Evolutionary conservation across 2,888 invertebrate species (phyloP).

Genomic region (Xiphydria camelus): DNA sequence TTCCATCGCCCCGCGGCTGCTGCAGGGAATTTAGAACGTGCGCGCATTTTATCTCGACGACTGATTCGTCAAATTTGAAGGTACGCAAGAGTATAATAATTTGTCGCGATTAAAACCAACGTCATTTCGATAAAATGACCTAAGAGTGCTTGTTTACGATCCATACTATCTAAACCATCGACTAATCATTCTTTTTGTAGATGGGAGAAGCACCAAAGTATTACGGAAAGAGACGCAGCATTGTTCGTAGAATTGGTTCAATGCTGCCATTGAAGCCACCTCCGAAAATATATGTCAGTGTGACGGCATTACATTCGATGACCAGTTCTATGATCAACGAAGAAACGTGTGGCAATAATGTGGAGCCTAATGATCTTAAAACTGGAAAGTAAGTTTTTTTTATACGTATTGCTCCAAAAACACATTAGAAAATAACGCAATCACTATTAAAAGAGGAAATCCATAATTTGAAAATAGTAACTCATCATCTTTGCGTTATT

Average conservation of each 20-base stretch:
- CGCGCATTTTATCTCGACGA: not conserved
- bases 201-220: constrained; percentile 48
- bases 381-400: constrained; percentile 32
- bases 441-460: too few species aligned
- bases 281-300: constrained; percentile 54
- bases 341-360: constrained; percentile 39
- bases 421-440: too few species aligned
- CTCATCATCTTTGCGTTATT: constrained; percentile 9
- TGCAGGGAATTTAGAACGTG: constrained; percentile 8
- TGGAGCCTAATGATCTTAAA: constrained; percentile 38
- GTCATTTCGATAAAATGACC: too few species aligned
- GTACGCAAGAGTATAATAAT: too few species aligned
- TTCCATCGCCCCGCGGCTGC: constrained; percentile 24
- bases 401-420: not conserved
- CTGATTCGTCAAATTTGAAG: too few species aligned
- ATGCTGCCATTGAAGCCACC: constrained; percentile 52
- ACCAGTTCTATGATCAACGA: constrained; percentile 54
- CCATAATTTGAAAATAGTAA: not conserved
- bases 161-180: not conserved
- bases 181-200: constrained; percentile 19
- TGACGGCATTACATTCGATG: constrained; percentile 55
- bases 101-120: too few species aligned
- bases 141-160: too few species aligned
- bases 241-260: constrained; percentile 52
- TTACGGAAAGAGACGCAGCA: constrained; percentile 52